Base-by-base conservation (phyloP, 2,113 vertebrate species). In the Mormyrus lacerda region DNA sequence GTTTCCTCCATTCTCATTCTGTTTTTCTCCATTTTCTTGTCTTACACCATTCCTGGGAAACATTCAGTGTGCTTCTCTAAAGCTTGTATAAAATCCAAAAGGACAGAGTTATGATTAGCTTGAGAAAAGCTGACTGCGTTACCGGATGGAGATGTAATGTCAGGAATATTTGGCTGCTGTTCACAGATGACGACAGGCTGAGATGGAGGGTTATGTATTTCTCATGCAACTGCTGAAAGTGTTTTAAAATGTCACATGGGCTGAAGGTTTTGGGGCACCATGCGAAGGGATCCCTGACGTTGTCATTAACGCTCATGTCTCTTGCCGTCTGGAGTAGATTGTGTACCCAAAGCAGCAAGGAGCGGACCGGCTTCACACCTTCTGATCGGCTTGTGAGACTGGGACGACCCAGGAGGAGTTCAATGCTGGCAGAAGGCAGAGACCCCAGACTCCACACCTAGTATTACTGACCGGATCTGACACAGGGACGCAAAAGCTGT, bases 361-460 rank as follows among this genome's bases (percentile, higher is more conserved):
- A 94, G 94, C 94, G 94, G 98, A 99, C 89, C 97, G 95, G 91
- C 94, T 95, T 89, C 97, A 94, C 91, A 94, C 94, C 1, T 94
- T 93, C 92, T 97, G 94, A 94, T 94, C 91, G 90, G 91, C 24
- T 90, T 88, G 35, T 95, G 95, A 91, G 90, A 3, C 27, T 0
- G 15, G 61, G 88, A 89, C 44, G 9, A 83, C 10, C 39, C 42
- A 24, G 3, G 42, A 45, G 82, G 82, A 47, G 44, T 44, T 84
- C 4, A 84, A 42, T 2, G 8, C 73, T 11, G 48, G 83, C n/a
- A 45, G 90, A 35, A 50, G 42, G 19, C 4, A 55, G 85, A 65
- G 39, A 44, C 7, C 47, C 39, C 27, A 24, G 35, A 82, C 15
- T 7, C 85, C 47, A 48, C 3, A 2, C 39, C 8, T 84, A 51